These are phyloP conservation scores for Campoplex nolae DNA, from an alignment of 2,888 invertebrate genomes.

Conservation along the genomic window DNA sequence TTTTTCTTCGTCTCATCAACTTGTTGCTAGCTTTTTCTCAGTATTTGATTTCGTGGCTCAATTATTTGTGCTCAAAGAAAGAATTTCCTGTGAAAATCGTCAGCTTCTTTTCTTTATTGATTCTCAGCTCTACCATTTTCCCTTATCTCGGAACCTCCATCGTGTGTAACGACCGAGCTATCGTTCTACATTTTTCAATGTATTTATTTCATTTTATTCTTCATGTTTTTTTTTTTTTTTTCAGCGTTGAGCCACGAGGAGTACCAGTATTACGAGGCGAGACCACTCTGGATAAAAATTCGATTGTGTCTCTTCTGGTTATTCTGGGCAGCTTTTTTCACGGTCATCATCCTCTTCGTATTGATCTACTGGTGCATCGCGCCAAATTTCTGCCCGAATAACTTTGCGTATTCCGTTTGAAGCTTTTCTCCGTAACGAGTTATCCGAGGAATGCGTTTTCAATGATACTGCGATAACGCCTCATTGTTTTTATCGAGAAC, in stretches of 20 bases:
- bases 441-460: not conserved
- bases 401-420: slow-evolving; percentile 21
- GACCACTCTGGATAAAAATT: slow-evolving; percentile 76
- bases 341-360: slow-evolving; percentile 73
- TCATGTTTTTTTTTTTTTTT: slow-evolving; percentile 40
- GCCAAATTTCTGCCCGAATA: slow-evolving; percentile 64
- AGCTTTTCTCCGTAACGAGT: not conserved
- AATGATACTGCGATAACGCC: slow-evolving; percentile 16
- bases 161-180: not conserved
- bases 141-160: not conserved
- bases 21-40: not conserved
- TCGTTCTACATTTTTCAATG: not conserved
- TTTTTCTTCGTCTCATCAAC: not conserved
- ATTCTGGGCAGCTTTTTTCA: slow-evolving; percentile 75
- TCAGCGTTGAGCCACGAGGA: slow-evolving; percentile 72
- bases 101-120: not conserved
- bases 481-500: slow-evolving; percentile 3
- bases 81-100: not conserved
- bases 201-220: not conserved
- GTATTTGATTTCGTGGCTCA: not conserved
- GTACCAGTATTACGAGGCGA: slow-evolving; percentile 72
- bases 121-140: not conserved
- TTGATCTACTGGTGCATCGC: slow-evolving; percentile 71
- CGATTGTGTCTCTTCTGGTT: slow-evolving; percentile 78
- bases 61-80: not conserved